Percentiles rank a stretch among this genome's conserved stretches.
phyloP scores from a whole-genome alignment of 2,888 invertebrate genomes.

The Sicus ferrugineus region DNA sequence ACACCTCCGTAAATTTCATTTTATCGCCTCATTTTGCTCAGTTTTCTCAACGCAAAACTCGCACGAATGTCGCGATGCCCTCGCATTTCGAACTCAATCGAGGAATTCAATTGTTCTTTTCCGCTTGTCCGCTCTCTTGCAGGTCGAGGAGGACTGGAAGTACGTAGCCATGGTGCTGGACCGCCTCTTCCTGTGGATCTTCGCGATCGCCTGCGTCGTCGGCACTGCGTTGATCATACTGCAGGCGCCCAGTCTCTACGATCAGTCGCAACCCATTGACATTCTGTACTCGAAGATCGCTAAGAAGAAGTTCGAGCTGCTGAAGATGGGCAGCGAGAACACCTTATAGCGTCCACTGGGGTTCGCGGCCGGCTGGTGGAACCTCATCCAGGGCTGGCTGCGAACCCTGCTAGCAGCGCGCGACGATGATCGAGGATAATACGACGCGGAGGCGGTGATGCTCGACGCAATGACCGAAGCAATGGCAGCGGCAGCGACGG shows the following conservation, averaged over 20 bases:
- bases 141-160: constrained; percentile 98
- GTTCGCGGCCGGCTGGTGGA: constrained; percentile 72
- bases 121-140: constrained; percentile 46
- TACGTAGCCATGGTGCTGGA: constrained; percentile 96
- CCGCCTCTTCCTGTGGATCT: constrained; percentile 93
- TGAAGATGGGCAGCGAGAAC: constrained; percentile 80
- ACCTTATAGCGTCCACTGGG: constrained; percentile 65
- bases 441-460: constrained; percentile 45
- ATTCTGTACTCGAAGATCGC: constrained; percentile 90
- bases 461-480: constrained; percentile 39
- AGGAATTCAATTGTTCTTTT: neutral
- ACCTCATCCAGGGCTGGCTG: constrained; percentile 74
- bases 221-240: constrained; percentile 90
- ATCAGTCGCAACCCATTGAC: constrained; percentile 88
- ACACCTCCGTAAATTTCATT: neutral
- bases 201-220: constrained; percentile 90
- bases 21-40: neutral
- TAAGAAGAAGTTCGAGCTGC: constrained; percentile 86
- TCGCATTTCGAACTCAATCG: too few relatives aligned
- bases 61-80: too few relatives aligned
- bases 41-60: too few relatives aligned
- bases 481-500: constrained; percentile 17
- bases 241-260: constrained; percentile 91
- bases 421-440: constrained; percentile 66
- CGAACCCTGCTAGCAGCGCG: constrained; percentile 74